Percentiles rank a stretch among this genome's conserved stretches.
phyloP scores from a whole-genome alignment of 1,140 invertebrate species.

The Sarcophaga bullata region DNA sequence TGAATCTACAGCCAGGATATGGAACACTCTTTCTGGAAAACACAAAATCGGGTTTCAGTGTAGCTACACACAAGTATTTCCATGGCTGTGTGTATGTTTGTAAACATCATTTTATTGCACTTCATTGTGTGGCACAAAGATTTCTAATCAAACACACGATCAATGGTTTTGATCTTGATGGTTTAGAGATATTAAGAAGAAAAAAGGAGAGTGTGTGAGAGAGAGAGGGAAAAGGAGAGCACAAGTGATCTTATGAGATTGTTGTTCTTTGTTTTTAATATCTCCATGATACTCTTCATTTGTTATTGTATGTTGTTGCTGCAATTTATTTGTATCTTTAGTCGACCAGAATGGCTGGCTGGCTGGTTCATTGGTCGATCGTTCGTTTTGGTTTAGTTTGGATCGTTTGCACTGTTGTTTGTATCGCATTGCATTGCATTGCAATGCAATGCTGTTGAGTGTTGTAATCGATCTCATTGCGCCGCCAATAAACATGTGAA shows the following conservation, averaged over 20 bases:
- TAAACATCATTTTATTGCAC: not conserved
- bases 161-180: conserved; percentile 14
- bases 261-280: not conserved
- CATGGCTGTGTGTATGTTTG: not conserved
- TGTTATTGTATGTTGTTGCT: not conserved
- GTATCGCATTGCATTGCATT: not conserved
- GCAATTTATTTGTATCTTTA: conserved; percentile 1
- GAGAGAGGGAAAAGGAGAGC: too few relatives aligned
- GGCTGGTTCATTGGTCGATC: not conserved
- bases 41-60: too few relatives aligned
- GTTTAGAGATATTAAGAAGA: not conserved
- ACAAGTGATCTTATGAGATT: too few relatives aligned
- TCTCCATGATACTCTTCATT: not conserved
- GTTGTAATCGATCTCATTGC: conserved; percentile 25
- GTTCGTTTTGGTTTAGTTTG: not conserved
- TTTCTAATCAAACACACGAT: conserved; percentile 26
- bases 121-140: not conserved
- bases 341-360: not conserved
- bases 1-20: too few relatives aligned
- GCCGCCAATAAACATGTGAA: conserved; percentile 25
- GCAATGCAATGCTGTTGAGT: not conserved
- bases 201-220: too few relatives aligned
- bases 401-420: not conserved
- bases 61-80: too few relatives aligned
- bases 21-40: too few relatives aligned